These are phyloP conservation scores for Macrocentrus cingulum DNA, from an alignment of 1,140 invertebrate genomes.

Conservation along the genomic window DNA sequence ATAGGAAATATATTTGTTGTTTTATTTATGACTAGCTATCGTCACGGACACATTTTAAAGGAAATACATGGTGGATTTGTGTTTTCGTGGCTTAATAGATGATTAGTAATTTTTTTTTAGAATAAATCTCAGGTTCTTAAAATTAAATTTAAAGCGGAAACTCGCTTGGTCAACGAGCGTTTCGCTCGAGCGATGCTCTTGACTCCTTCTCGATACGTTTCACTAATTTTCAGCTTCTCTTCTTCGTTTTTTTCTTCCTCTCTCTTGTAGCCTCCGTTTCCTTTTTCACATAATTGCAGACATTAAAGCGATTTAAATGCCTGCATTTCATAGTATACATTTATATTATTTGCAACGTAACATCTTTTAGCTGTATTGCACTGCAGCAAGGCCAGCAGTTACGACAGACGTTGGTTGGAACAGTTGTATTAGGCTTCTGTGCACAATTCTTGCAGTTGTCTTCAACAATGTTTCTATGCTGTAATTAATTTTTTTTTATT, in stretches of 20 bases:
- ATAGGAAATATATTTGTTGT: too few relatives aligned
- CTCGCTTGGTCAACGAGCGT: constrained; percentile 28
- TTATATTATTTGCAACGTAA: constrained; percentile 9
- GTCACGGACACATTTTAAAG: too few relatives aligned
- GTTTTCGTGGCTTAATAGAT: too few relatives aligned
- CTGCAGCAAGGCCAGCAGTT: not conserved
- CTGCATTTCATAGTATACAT: constrained; percentile 2
- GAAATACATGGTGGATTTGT: too few relatives aligned
- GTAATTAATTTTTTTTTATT: too few relatives aligned
- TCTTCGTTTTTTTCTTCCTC: constrained; percentile 9
- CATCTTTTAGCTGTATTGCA: not conserved
- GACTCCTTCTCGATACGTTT: constrained; percentile 24
- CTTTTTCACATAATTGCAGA: constrained; percentile 1
- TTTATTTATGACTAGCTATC: too few relatives aligned
- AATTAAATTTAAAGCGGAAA: constrained; percentile 19
- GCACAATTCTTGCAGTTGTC: too few relatives aligned
- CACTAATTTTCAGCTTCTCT: constrained; percentile 13
- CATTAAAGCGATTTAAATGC: constrained; percentile 6
- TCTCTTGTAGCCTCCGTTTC: not conserved
- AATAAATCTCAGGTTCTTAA: not conserved
- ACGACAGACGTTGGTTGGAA: constrained; percentile 13
- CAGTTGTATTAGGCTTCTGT: constrained; percentile 6
- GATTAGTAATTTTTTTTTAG: too few relatives aligned
- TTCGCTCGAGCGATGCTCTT: constrained; percentile 25
- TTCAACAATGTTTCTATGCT: too few relatives aligned